Evolutionary conservation across 2,113 vertebrate species (phyloP).

Genomic region (Centropus bengalensis): DNA sequence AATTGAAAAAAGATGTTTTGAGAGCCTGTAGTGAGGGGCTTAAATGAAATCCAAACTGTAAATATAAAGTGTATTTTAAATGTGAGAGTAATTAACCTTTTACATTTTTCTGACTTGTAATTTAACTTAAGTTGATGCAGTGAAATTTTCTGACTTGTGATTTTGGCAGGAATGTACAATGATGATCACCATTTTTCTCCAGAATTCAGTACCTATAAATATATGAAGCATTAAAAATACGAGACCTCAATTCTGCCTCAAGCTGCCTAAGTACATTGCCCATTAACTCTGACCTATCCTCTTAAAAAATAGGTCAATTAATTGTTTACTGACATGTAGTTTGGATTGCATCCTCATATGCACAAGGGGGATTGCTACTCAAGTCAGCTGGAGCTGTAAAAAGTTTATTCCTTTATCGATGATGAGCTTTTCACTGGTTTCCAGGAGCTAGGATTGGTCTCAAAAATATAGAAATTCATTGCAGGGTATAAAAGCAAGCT

Average conservation of each 20-base stretch:
- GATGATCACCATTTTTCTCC: slow-evolving; percentile 6
- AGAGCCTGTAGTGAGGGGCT: neutral
- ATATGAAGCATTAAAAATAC: slow-evolving; percentile 50
- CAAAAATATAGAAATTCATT: neutral
- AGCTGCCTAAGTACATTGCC: slow-evolving; percentile 35
- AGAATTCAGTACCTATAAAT: slow-evolving; percentile 43
- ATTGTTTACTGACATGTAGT: slow-evolving; percentile 24
- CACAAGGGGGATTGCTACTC: neutral
- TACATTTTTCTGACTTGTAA: neutral
- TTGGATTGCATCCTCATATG: neutral
- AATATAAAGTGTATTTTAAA: slow-evolving; percentile 23
- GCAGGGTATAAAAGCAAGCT: neutral
- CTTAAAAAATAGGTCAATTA: slow-evolving; percentile 21
- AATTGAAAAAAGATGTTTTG: neutral
- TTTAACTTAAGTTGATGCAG: slow-evolving; percentile 18
- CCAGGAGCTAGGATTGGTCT: neutral
- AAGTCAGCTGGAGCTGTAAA: neutral
- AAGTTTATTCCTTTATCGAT: neutral
- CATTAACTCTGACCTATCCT: neutral
- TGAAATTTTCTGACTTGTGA: slow-evolving; percentile 27
- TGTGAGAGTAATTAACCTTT: slow-evolving; percentile 41
- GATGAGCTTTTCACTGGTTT: neutral
- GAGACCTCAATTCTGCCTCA: slow-evolving; percentile 36
- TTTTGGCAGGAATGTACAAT: slow-evolving; percentile 42
- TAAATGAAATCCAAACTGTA: slow-evolving; percentile 28